Evolutionary conservation across 2,113 vertebrate genomes (phyloP).

Genomic region (Illadopsis cleaveri): DNA sequence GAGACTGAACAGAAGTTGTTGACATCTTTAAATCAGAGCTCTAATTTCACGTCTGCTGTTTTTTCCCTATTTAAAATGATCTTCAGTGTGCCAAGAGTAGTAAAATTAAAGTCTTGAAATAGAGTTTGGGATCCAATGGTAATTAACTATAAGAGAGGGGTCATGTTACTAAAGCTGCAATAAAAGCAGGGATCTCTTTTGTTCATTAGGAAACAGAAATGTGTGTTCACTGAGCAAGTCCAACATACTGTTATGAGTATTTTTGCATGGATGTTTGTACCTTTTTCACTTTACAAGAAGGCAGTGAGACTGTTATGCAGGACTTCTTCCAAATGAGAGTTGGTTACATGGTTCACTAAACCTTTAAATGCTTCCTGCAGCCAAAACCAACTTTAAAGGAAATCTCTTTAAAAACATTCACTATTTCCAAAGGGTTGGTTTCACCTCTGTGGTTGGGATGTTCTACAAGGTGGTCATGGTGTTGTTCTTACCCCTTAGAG

Average conservation of each 20-base stretch:
- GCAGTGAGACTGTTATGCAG: neutral
- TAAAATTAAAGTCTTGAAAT: conserved; percentile 49
- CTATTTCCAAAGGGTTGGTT: neutral
- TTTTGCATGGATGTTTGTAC: neutral
- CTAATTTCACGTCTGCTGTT: conserved; percentile 38
- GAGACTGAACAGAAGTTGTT: conserved; percentile 48
- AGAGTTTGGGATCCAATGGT: neutral
- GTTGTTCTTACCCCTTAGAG: neutral
- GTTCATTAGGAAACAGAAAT: neutral
- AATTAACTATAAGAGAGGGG: neutral
- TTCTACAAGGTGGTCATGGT: neutral
- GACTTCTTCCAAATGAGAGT: neutral
- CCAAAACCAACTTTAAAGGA: neutral
- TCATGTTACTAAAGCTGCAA: conserved; percentile 4
- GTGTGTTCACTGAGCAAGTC: neutral
- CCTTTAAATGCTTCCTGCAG: neutral
- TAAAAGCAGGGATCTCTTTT: neutral
- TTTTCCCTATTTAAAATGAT: conserved; percentile 9
- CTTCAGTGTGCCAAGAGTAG: conserved; percentile 27
- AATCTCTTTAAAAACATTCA: neutral
- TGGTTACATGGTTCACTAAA: neutral
- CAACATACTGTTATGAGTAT: neutral
- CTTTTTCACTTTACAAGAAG: neutral
- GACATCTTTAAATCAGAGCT: conserved; percentile 50
- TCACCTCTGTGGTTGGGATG: neutral